Conservation (phyloP, 35 echinoderm and acorn worm genomes). For the Patiria miniata region DNA sequence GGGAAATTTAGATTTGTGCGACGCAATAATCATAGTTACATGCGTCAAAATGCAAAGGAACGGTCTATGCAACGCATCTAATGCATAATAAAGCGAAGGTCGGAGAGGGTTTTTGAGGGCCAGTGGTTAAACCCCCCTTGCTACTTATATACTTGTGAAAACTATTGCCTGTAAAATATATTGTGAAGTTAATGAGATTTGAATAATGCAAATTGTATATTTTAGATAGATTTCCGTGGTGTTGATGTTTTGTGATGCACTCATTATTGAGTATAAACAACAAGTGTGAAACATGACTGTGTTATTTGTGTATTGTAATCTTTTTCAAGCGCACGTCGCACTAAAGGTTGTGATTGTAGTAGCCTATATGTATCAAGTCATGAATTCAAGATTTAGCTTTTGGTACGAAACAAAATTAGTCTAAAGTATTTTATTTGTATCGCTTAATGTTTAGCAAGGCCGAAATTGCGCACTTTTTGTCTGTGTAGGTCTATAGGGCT, state of each 20-base stretch:
- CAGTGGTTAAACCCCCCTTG: neutral
- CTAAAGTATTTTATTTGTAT: no score
- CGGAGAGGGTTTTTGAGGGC: neutral
- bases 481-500: no score
- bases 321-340: no score
- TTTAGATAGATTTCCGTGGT: conserved; percentile 8
- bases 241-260: neutral
- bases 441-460: no score
- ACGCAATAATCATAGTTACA: neutral
- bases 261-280: conserved; percentile 25
- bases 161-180: neutral
- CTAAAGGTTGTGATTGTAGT: no score
- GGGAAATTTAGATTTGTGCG: no score
- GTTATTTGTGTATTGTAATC: neutral
- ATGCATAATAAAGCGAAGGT: neutral
- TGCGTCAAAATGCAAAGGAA: neutral
- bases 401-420: no score
- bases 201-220: conserved; percentile 18
- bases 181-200: neutral
- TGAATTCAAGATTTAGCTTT: no score
- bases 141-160: neutral
- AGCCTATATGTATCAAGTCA: no score
- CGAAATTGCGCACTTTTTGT: no score
- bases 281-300: neutral
- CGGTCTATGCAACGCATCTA: neutral